Conservation (phyloP, 1,140 invertebrate species). For the Globodera ellingtonae region DNA sequence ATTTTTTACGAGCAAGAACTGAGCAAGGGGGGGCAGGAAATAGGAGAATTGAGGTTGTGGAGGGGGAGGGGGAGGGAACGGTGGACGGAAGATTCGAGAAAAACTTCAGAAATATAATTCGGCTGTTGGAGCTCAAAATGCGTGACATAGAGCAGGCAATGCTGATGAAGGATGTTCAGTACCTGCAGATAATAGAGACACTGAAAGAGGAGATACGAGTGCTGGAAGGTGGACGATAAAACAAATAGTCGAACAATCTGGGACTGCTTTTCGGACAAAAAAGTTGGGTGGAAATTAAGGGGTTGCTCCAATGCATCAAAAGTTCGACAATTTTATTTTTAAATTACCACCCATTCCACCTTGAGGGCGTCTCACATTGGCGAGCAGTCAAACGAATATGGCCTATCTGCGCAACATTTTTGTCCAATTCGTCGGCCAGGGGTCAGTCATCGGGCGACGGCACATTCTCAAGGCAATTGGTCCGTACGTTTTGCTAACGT, state of each 20-base stretch:
- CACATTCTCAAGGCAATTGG: conserved; percentile 62
- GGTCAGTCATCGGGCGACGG: conserved; percentile 38
- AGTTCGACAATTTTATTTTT: neutral
- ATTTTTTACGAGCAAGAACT: conserved; percentile 61
- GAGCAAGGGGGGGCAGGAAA: conserved; percentile 55
- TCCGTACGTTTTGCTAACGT: neutral
- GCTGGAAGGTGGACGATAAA: conserved; percentile 51
- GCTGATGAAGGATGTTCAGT: conserved; percentile 59
- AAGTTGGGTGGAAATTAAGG: too few relatives aligned
- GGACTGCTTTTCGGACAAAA: neutral
- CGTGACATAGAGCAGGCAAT: conserved; percentile 57
- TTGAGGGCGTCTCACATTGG: conserved; percentile 48
- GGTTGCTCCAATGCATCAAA: too few relatives aligned
- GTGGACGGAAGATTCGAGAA: too few relatives aligned
- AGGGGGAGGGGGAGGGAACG: neutral
- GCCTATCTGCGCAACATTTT: conserved; percentile 63
- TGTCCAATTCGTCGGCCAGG: conserved; percentile 56
- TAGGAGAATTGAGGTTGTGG: conserved; percentile 50
- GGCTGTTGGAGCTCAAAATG: conserved; percentile 56
- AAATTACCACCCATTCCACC: conserved; percentile 5
- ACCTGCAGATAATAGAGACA: conserved; percentile 60
- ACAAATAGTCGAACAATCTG: neutral
- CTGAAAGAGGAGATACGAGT: conserved; percentile 59
- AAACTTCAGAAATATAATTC: conserved; percentile 50
- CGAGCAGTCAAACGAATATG: conserved; percentile 51